Percentiles rank a stretch among this genome's conserved stretches.
Conservation (phyloP, 2,888 invertebrate genomes). For the Macaria liturata region DNA sequence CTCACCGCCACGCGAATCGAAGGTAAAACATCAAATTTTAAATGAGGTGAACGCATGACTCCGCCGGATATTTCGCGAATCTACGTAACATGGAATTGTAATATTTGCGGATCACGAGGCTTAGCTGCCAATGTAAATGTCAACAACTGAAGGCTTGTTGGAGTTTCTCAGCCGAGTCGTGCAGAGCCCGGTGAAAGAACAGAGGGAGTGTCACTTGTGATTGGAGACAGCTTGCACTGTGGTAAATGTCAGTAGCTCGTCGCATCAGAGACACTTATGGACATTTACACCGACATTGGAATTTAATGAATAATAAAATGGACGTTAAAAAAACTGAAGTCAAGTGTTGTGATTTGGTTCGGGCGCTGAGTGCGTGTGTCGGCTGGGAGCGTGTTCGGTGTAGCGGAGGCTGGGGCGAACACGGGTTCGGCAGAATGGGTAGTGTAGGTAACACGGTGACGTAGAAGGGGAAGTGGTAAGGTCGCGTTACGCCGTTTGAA, state of each 20-base stretch:
- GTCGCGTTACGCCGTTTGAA: conserved; percentile 81
- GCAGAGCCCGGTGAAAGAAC: too few species aligned
- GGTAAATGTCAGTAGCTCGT: too few species aligned
- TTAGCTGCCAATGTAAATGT: conserved; percentile 27
- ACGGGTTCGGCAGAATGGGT: conserved; percentile 46
- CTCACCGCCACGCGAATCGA: conserved; percentile 58
- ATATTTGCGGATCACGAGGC: conserved; percentile 34
- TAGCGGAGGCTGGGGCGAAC: conserved; percentile 52
- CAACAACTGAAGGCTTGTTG: conserved; percentile 20
- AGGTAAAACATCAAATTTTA: conserved; percentile 63
- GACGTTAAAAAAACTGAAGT: too few species aligned
- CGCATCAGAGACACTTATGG: too few species aligned
- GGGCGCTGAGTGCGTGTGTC: too few species aligned
- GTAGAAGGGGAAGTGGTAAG: conserved; percentile 71
- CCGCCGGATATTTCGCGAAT: conserved; percentile 42
- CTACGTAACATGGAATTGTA: conserved; percentile 39
- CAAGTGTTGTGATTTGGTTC: too few species aligned
- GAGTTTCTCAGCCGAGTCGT: background rate
- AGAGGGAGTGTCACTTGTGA: too few species aligned
- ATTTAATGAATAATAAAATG: too few species aligned
- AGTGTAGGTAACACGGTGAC: conserved; percentile 44
- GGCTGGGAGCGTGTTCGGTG: conserved; percentile 37
- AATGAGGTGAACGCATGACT: conserved; percentile 55
- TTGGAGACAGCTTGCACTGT: too few species aligned
- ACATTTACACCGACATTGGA: too few species aligned